Base-by-base conservation (phyloP, 2,888 invertebrate genomes). In the Rhagium mordax region DNA sequence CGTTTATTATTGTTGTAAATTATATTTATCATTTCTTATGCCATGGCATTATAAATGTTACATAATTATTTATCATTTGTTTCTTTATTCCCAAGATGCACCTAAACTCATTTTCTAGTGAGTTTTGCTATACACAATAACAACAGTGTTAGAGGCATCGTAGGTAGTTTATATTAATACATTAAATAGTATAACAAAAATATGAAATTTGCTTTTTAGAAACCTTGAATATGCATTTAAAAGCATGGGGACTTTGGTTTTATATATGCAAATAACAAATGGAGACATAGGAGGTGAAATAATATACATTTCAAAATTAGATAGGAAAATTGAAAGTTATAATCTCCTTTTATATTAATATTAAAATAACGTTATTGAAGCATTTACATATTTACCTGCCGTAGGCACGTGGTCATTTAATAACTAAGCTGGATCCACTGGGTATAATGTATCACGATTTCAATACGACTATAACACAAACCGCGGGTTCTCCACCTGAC, bases 371-470 rank as follows among this genome's bases (percentile, higher is more conserved):
- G 29, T 57, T 61, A 70, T 61, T 47, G 8, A 13, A 57, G 55
- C 55, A 48, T 65, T 47, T 41, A 8, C 8, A 29, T n/a, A 66
- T 71, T 71, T 76, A 73, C 57, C 72, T 74, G 47, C 69, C 74
- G 71, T 84, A 97, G 96, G 94, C 96, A 88, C 94, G 97, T 89
- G 98, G 97, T 87, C 97, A 98, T 91, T 93, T 96, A 90, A 94
- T 96, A 85, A 96, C 97, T 82, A 94, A 95, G 87, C 90, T 98
- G 91, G 98, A 98, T 91, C 98, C 98, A 82, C 92, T 98, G 88
- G 95, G 94, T 90, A 96, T 98, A 90, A 94, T 91, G 89, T 93
- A 93, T 89, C 91, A 92, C 86, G 87, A 87, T 79, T 84, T 90
- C 72, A 41, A 41, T 20, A 86, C 85, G 48, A 87, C 87, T 68